Evolutionary conservation across 2,888 invertebrate genomes (phyloP), one percentile per base, ranked within the genome.

Genomic region (Byasa hedistus): DNA sequence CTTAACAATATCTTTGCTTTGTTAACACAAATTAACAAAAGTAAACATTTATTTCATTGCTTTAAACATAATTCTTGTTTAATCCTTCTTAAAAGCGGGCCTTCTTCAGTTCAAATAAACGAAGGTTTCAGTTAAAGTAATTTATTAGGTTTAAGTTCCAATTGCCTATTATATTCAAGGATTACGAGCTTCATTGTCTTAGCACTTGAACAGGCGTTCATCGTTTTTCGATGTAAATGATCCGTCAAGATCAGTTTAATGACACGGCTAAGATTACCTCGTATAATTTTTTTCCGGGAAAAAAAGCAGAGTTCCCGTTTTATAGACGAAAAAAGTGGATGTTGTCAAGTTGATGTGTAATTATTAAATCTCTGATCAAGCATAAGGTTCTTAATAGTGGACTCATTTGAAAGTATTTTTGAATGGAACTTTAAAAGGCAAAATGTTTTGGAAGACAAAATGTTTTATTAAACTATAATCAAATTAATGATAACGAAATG

Each of bases 171-270:
- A 52, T 52, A 21, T 21, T 52, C 21, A 52, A 5, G 52, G 52
- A 52, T 52, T 52, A 52, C n/a, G 21, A 52, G n/a, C n/a, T 54
- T 61, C 23, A 54, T 54, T 54, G 51, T 61, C 61, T 54, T 10
- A 23, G 54, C 55, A 54, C 54, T 52, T 23, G 54, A 39, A 22
- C 22, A 54, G 55, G 61, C 61, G 54, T 23, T 61, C 65, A 65
- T 65, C 63, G 68, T 63, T 68, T 68, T 62, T 63, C 65, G 65
- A 65, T 65, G 52, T 65, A 61, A 61, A 52, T 61, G 61, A 61
- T 61, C 52, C 61, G 61, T 61, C 61, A 61, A 54, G 61, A 61
- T 61, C 54, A 61, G 36, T 61, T 61, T 54, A 61, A 61, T 61
- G 54, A 17, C 21, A 61, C 54, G 54, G 61, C 8, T 39, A 12